phyloP scores from a whole-genome alignment of 2,113 vertebrate genomes.

The Bombycilla garrulus region DNA sequence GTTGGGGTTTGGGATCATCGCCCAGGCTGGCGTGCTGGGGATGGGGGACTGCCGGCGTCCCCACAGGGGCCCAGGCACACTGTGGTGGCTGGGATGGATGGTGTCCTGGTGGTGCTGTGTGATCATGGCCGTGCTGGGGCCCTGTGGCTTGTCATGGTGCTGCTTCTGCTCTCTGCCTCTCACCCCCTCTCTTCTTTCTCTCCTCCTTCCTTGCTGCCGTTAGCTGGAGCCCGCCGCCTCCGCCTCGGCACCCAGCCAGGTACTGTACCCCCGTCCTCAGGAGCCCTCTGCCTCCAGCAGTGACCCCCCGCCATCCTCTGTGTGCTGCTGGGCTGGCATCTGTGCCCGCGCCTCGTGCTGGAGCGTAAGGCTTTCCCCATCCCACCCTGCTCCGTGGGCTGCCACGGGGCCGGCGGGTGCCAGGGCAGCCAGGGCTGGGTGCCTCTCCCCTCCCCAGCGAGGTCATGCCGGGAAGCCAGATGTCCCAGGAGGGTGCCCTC shows the following conservation, averaged over 20 bases:
- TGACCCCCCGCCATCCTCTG: conserved; percentile 52
- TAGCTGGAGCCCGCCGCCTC: conserved; percentile 83
- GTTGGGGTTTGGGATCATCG: background rate
- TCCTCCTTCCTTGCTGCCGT: conserved; percentile 70
- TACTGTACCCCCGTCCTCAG: conserved; percentile 76
- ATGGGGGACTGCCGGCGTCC: background rate
- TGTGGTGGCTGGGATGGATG: background rate
- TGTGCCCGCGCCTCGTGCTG: conserved; percentile 84
- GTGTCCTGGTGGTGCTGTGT: background rate
- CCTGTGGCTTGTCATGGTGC: background rate
- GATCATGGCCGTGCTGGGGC: rapidly evolving
- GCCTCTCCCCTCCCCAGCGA: background rate
- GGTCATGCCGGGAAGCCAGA: rapidly evolving
- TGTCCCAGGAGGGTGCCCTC: background rate
- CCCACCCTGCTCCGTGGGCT: background rate
- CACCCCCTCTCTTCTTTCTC: conserved; percentile 64
- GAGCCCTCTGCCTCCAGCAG: conserved; percentile 59
- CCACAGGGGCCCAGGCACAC: rapidly evolving
- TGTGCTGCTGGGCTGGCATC: conserved; percentile 78
- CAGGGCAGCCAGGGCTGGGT: background rate
- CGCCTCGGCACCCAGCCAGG: conserved; percentile 78
- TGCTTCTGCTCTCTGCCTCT: conserved; percentile 27
- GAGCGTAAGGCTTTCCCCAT: conserved; percentile 82
- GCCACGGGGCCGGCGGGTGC: background rate
- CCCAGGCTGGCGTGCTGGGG: rapidly evolving